Conservation (phyloP, 1,140 invertebrate genomes). For the Hypsibius dujardini region DNA sequence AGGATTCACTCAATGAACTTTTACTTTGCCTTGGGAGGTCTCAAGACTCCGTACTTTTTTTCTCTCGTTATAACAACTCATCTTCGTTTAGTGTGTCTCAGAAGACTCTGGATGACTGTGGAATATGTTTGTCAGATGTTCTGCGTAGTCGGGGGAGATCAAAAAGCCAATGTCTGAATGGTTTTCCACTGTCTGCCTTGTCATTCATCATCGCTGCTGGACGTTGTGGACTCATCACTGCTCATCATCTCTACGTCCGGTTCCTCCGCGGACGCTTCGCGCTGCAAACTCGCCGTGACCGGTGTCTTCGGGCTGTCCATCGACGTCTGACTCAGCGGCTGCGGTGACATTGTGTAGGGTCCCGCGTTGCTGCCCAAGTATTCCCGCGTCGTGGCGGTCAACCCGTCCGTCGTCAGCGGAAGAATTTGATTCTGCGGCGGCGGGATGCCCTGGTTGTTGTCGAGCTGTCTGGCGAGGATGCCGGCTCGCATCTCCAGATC, state of each 20-base stretch:
- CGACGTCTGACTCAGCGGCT: neutral
- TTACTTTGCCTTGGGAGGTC: too few relatives aligned
- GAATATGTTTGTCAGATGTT: too few relatives aligned
- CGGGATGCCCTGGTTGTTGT: neutral
- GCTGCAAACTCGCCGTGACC: neutral
- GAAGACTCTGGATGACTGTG: too few relatives aligned
- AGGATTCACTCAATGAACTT: too few relatives aligned
- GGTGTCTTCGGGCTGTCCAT: neutral
- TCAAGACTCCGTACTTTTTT: too few relatives aligned
- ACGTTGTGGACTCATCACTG: neutral
- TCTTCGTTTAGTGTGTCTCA: too few relatives aligned
- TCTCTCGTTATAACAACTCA: too few relatives aligned
- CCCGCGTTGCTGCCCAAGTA: conserved; percentile 3
- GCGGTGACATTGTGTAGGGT: conserved; percentile 2
- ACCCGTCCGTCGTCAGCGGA: neutral
- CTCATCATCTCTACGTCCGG: conserved; percentile 3
- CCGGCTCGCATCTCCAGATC: conserved; percentile 21
- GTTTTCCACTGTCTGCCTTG: too few relatives aligned
- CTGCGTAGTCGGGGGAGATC: too few relatives aligned
- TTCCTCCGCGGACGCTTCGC: neutral
- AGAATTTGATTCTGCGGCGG: conserved; percentile 4
- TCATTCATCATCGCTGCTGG: conserved; percentile 12
- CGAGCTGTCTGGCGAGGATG: neutral
- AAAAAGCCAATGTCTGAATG: too few relatives aligned
- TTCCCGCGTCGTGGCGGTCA: neutral